Percentiles rank a stretch among this genome's conserved stretches.
phyloP scores from a whole-genome alignment of 2,888 invertebrate species.

The Caradrina clavipalpis region DNA sequence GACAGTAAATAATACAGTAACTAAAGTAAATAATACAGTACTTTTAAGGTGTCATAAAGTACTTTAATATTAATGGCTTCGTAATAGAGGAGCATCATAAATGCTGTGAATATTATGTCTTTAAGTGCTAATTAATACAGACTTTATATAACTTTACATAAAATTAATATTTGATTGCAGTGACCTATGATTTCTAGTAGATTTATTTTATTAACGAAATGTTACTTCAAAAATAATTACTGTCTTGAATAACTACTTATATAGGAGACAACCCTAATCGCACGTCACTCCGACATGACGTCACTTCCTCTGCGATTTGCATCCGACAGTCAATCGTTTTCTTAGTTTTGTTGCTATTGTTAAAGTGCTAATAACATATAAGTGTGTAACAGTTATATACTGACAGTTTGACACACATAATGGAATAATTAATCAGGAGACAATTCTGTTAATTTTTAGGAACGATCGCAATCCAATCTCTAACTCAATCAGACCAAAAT shows the following conservation, averaged over 20 bases:
- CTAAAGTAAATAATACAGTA: too few species aligned
- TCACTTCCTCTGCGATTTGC: constrained; percentile 59
- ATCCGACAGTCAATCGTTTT: constrained; percentile 44
- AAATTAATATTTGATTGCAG: too few species aligned
- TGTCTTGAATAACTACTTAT: not conserved
- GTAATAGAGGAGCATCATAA: not conserved
- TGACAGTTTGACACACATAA: constrained; percentile 37
- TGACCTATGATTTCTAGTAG: not conserved
- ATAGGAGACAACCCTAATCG: constrained; percentile 46
- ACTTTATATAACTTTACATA: too few species aligned
- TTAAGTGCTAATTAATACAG: not conserved
- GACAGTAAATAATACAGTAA: not conserved
- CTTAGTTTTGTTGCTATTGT: constrained; percentile 42
- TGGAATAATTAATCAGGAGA: constrained; percentile 6
- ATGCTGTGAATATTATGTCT: not conserved
- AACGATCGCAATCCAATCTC: too few species aligned
- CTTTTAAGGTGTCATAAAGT: not conserved
- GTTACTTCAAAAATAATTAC: too few species aligned
- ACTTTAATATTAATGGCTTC: not conserved
- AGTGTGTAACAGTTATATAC: constrained; percentile 31
- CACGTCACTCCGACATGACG: constrained; percentile 36
- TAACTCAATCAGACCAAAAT: too few species aligned
- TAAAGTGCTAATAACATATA: constrained; percentile 36
- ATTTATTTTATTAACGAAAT: too few species aligned
- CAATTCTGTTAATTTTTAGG: too few species aligned